Base-by-base conservation (phyloP, 2,888 invertebrate genomes). In the Gastrophysa polygoni region DNA sequence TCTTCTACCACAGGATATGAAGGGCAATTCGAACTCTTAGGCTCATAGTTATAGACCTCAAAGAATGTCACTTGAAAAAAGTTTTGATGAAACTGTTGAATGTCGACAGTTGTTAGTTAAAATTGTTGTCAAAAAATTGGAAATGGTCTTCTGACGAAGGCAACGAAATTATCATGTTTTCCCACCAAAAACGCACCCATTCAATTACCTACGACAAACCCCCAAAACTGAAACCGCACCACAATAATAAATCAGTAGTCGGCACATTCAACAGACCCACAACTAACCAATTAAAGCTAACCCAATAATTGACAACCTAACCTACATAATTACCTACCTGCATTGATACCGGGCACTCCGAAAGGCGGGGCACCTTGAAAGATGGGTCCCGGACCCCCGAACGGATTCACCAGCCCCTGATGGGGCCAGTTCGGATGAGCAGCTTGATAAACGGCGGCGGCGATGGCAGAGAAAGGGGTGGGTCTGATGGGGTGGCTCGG, bases 381-480 rank as follows among this genome's bases (percentile, higher is more conserved):
- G 72, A 90, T 83, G 17, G 89, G 86, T 74, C 85, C 85, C 3
- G 85, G 84, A 43, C 85, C 83, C 28, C 82, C 84, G 69, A 82
- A 82, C 16, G 84, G 84, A 66, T 86, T 85, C 57, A 89, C 83
- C 49, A 88, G 84, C 16, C 72, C 85, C 83, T 87, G 87, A 73
- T 88, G 88, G 0, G 89, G 87, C 82, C 82, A 82, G 59, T 81
- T 81, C 16, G 81, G 80, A 73, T 82, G 81, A 16, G 81, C 79
- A 55, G 81, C 81, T 70, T 81, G 81, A 62, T 82, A 82, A 57
- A 91, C 91, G 63, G 91, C 91, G 62, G 90, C 90, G 49, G 88
- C 88, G 59, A 90, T 76, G 17, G 89, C 89, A 75, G 89, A 90
- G 81, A 91, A 91, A 17, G 91, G 91, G 62, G 90, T 91, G 67